Evolutionary conservation across 1,140 invertebrate genomes (phyloP), one percentile per base, ranked within the genome.

Genomic region (Aporrectodea caliginosa): DNA sequence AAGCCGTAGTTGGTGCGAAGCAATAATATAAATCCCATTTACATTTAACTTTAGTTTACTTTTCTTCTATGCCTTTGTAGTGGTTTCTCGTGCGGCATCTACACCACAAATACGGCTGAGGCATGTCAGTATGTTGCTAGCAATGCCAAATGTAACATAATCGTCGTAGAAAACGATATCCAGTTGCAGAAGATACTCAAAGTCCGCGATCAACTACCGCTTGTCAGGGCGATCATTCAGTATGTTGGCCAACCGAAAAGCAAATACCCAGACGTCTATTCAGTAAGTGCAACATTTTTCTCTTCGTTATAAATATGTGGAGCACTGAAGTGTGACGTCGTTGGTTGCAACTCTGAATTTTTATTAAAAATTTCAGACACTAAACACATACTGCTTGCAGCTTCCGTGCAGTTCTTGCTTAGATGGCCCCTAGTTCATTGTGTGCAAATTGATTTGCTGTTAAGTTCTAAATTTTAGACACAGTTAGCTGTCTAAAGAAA

Each of bases 101-200:
- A 98, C 86, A 94, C 95, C 16, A 97, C 95, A 69, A 97, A 97
- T 88, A 92, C 92, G n/a, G 86, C 94, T 0, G 94, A 96, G 78
- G 93, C 95, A 0, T 95, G 94, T 85, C 90, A 91, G 79, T 92
- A 94, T 86, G 93, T 94, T 82, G 90, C 94, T 6, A 87, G 91
- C 73, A 91, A 91, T 79, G 93, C 93, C 76, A 88, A 90, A 80
- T 92, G 94, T 2, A 94, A 96, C 88, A 94, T 98, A 82, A 92
- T 94, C 79, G 92, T 95, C 0, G 94, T 96, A 0, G 94, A 97
- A 86, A 94, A 97, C 89, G 90, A 92, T 77, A 92, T 93, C 82
- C 95, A 96, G 86, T 90, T 97, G 83, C 91, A 94, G 71, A 97
- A 97, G 88, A 92, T 97, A 82, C 86, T 94, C 2, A 85, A 91